These are phyloP conservation scores for Sorex fumeus DNA, from an alignment of 2,113 vertebrate species.

Conservation along the genomic window DNA sequence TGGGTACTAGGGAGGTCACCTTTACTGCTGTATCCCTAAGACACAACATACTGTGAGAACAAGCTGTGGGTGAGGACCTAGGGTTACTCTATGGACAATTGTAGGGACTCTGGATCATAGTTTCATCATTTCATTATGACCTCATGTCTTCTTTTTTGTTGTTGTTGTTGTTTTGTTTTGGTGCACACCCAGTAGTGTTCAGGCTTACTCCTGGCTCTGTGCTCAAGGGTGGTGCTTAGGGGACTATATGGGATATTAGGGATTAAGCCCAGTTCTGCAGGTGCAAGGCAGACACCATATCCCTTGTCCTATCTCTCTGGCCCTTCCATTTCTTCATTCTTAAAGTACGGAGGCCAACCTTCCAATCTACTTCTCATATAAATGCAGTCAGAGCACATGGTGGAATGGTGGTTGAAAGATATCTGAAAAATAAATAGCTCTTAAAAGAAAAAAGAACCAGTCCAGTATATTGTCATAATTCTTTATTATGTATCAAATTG, in stretches of 20 bases:
- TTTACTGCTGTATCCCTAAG: neutral
- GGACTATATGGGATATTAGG: too few species aligned
- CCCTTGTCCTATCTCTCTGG: neutral
- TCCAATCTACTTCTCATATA: neutral
- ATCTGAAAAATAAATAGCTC: neutral
- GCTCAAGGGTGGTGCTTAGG: too few species aligned
- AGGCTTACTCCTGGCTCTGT: too few species aligned
- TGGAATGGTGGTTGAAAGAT: neutral
- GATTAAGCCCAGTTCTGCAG: too few species aligned
- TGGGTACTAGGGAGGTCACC: neutral
- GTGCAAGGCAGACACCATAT: too few species aligned
- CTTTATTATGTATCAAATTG: conserved; percentile 92
- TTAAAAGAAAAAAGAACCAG: neutral
- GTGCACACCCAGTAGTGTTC: too few species aligned
- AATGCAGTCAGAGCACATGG: neutral
- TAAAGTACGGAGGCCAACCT: neutral
- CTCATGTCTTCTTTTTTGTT: too few species aligned
- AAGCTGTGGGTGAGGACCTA: neutral
- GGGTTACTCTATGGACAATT: too few species aligned
- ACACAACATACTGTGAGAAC: neutral
- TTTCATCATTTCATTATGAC: neutral
- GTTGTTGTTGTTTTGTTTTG: too few species aligned
- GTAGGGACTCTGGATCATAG: neutral
- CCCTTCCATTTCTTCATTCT: neutral
- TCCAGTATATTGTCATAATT: conserved; percentile 81